phyloP scores from a whole-genome alignment of 2,113 vertebrate genomes.

The Ranitomeya imitator region DNA sequence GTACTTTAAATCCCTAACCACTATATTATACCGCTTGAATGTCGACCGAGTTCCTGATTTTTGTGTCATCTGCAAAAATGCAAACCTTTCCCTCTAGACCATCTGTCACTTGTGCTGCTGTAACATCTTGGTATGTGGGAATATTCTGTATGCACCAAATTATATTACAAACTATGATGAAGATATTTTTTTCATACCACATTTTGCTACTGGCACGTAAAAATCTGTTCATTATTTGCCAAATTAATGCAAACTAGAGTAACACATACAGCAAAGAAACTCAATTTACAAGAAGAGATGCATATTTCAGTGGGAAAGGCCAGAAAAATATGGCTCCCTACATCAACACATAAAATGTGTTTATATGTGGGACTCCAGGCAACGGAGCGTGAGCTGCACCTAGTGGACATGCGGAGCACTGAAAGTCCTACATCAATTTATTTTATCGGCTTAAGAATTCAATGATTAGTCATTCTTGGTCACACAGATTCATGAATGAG shows the following conservation, averaged over 20 bases:
- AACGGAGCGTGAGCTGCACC: constrained; percentile 37
- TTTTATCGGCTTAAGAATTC: not conserved
- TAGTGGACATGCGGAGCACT: not conserved
- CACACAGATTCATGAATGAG: constrained; percentile 29
- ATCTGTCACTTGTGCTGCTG: constrained; percentile 37
- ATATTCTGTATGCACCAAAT: constrained; percentile 24
- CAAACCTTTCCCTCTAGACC: constrained; percentile 47
- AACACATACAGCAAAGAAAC: constrained; percentile 39
- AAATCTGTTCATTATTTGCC: constrained; percentile 39
- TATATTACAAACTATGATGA: constrained; percentile 16
- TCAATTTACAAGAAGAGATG: constrained; percentile 38
- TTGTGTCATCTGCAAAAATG: constrained; percentile 40
- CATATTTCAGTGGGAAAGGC: constrained; percentile 32
- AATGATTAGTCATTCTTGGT: constrained; percentile 35
- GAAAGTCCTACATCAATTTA: not conserved
- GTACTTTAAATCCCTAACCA: constrained; percentile 19
- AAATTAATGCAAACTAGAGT: constrained; percentile 37
- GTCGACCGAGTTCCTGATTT: constrained; percentile 19
- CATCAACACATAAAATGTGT: constrained; percentile 1
- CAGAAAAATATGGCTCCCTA: constrained; percentile 8
- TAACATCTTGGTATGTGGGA: constrained; percentile 29
- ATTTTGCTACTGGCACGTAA: constrained; percentile 23
- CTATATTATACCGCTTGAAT: constrained; percentile 9
- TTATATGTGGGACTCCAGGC: not conserved
- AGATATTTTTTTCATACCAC: constrained; percentile 21